phyloP scores from a whole-genome alignment of 92 coral and sea anemone genomes.

The Parazoanthus atlanticus region DNA sequence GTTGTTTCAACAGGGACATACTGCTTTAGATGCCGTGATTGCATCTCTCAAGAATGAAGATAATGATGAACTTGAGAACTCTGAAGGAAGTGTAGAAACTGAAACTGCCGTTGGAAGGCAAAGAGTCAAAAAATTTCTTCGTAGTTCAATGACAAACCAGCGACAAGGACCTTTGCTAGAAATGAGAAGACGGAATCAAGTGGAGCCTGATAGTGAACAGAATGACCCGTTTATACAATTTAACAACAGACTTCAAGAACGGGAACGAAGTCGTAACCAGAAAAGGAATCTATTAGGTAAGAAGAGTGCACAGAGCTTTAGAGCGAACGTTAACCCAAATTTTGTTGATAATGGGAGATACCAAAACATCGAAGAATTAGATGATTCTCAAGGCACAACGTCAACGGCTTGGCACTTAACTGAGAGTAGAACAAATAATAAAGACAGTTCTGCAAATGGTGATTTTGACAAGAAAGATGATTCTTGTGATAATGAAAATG shows the following conservation, averaged over 20 bases:
- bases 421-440: not conserved
- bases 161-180: slow-evolving; percentile 35
- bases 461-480: not conserved
- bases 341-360: not conserved
- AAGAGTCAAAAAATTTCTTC: slow-evolving; percentile 70
- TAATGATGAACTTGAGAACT: slow-evolving; percentile 52
- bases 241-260: slow-evolving; percentile 12
- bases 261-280: slow-evolving; percentile 12
- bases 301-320: not conserved
- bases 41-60: slow-evolving; percentile 61
- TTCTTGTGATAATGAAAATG: slow-evolving; percentile 15
- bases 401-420: not conserved
- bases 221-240: not conserved
- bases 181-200: slow-evolving; percentile 63
- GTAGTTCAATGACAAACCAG: slow-evolving; percentile 27
- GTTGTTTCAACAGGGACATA: slow-evolving; percentile 67
- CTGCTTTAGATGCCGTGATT: slow-evolving; percentile 80
- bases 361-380: not conserved
- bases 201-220: slow-evolving; percentile 39
- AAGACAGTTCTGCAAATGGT: not conserved
- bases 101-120: slow-evolving; percentile 63
- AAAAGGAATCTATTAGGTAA: not conserved
- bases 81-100: slow-evolving; percentile 52
- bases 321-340: not conserved
- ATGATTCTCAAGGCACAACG: not conserved